phyloP scores from a whole-genome alignment of 1,140 invertebrate genomes.

The Vollenhovia emeryi region DNA sequence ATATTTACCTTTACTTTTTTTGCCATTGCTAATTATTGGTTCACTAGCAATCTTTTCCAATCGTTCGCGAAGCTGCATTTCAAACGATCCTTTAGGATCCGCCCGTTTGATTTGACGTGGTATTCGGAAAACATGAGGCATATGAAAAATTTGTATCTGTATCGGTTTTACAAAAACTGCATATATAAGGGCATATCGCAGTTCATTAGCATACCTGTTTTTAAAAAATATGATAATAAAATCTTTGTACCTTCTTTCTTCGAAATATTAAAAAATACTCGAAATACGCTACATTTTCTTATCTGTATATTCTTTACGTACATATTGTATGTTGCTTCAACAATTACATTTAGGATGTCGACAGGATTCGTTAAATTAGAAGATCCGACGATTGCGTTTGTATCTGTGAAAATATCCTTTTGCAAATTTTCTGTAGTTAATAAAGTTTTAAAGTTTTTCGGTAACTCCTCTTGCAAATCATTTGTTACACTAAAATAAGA shows the following conservation, averaged over 20 bases:
- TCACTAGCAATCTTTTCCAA: background rate
- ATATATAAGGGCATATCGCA: slow-evolving; percentile 72
- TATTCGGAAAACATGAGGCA: slow-evolving; percentile 60
- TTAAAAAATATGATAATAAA: background rate
- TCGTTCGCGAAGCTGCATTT: background rate
- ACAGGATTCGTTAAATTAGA: slow-evolving; percentile 10
- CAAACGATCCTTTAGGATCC: background rate
- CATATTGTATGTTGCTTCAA: slow-evolving; percentile 75
- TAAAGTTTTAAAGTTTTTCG: background rate
- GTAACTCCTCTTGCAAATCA: background rate
- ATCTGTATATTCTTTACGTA: no score
- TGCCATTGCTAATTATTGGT: background rate
- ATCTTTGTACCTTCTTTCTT: background rate
- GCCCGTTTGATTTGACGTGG: slow-evolving; percentile 56
- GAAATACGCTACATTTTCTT: background rate
- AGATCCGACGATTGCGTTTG: background rate
- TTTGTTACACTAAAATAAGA: slow-evolving; percentile 2
- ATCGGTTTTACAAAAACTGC: slow-evolving; percentile 64
- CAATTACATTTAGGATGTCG: slow-evolving; percentile 66
- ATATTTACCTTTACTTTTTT: background rate
- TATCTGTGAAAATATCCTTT: background rate
- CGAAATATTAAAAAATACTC: background rate
- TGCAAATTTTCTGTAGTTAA: background rate
- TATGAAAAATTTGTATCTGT: slow-evolving; percentile 30
- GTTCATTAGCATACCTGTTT: slow-evolving; percentile 73